These are phyloP conservation scores for Synanthedon vespiformis DNA, from an alignment of 2,888 invertebrate genomes.

Conservation along the genomic window DNA sequence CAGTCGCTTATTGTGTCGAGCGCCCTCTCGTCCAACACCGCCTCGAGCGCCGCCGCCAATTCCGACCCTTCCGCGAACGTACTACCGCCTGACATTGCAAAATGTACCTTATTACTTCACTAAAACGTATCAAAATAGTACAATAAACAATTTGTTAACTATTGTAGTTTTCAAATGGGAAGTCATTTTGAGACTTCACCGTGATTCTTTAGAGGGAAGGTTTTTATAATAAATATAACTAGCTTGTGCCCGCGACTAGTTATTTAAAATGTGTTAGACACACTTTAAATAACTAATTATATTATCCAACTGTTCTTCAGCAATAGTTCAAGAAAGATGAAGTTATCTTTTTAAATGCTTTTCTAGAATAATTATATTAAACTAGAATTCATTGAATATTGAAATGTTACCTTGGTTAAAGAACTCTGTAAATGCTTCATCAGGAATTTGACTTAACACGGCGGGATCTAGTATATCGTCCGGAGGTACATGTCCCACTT, in stretches of 20 bases:
- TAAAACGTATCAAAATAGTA: too few relatives aligned
- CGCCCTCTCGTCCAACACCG: constrained; percentile 67
- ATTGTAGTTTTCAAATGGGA: too few relatives aligned
- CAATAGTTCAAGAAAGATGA: not conserved
- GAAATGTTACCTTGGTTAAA: constrained; percentile 68
- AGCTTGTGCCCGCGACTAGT: not conserved
- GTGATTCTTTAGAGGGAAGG: too few relatives aligned
- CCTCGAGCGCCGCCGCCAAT: constrained; percentile 84
- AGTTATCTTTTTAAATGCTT: not conserved
- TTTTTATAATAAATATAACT: too few relatives aligned
- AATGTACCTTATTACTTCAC: too few relatives aligned
- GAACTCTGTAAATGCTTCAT: constrained; percentile 69
- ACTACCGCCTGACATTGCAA: too few relatives aligned
- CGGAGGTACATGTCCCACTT: constrained; percentile 73
- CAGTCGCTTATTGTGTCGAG: constrained; percentile 64
- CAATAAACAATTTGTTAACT: too few relatives aligned
- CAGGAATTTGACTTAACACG: constrained; percentile 53
- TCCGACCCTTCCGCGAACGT: constrained; percentile 86
- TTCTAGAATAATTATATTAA: not conserved
- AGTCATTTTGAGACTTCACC: too few relatives aligned
- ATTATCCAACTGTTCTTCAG: too few relatives aligned
- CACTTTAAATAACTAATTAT: too few relatives aligned
- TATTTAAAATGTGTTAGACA: too few relatives aligned
- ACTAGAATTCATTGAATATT: not conserved
- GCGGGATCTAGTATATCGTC: constrained; percentile 71